Evolutionary conservation across 2,113 vertebrate genomes (phyloP).

Genomic region (Sylvilagus bachmani): DNA sequence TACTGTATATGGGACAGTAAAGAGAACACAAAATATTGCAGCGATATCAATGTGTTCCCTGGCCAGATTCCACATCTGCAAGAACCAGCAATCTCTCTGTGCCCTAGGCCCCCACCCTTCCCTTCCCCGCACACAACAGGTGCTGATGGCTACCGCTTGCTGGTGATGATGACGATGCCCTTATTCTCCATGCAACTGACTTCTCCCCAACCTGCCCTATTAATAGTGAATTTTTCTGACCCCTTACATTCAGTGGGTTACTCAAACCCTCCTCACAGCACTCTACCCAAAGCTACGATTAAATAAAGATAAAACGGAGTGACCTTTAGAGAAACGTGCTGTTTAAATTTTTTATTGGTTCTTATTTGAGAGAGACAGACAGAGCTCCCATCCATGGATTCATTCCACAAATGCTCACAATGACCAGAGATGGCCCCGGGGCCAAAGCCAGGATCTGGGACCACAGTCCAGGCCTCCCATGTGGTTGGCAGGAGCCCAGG

Average conservation of each 20-base stretch:
- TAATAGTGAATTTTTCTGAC: not conserved
- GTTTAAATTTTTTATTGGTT: no score
- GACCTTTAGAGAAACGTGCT: not conserved
- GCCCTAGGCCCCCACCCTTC: not conserved
- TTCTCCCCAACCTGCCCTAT: not conserved
- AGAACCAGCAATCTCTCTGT: not conserved
- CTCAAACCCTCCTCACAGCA: not conserved
- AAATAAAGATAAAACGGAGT: not conserved
- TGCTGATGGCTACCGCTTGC: not conserved
- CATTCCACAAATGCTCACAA: no score
- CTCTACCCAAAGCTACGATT: not conserved
- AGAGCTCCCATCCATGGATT: no score
- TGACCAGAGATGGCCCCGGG: no score
- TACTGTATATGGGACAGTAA: constrained; percentile 59
- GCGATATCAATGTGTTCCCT: not conserved
- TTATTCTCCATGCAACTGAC: not conserved
- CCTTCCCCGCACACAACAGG: accelerated
- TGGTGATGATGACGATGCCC: not conserved
- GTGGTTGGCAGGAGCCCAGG: no score
- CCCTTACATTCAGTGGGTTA: not conserved
- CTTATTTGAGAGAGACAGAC: no score
- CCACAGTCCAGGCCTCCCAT: no score
- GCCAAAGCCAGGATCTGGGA: no score
- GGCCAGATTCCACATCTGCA: not conserved
- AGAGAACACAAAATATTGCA: constrained; percentile 26